Base-by-base conservation (phyloP, 1,140 invertebrate species). In the Battus philenor region DNA sequence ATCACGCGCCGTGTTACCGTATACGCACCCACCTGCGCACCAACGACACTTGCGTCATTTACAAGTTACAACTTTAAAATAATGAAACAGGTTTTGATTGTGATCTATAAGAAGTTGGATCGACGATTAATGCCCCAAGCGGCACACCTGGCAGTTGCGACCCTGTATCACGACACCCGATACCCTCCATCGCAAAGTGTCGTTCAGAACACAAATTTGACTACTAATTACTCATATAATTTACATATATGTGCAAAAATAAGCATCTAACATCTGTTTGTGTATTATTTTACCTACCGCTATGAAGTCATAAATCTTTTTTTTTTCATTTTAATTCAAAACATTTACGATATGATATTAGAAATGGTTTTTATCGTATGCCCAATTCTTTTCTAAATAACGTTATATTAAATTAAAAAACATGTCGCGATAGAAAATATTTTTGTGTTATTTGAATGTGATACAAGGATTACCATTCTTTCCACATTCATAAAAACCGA, bases 61-160 rank as follows among this genome's bases (percentile, higher is more conserved):
- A 80, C 76, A 77, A 80, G 70, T 83, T 78, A 79, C 77, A 79
- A 79, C 73, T 79, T 79, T 80, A 84, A 84, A 84, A 84, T 84
- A 84, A 79, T 75, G 75, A 79, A 84, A 81, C 80, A 59, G 76
- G 77, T 84, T 80, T 58, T 66, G 77, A 84, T 84, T 80, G 73
- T 82, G 68, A 84, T 84, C 80, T 78, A 81, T 76, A 77, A 69
- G 71, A 72, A 66, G 72, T 59, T 71, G 66, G 63, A 67, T 70
- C 68, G 58, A 73, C 68, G 75, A 77, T 79, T 79, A 74, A 79
- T 79, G 73, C 71, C 65, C 63, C 54, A 44, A 61, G 62, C 60
- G 57, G 47, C 63, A 64, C 80, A 83, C 77, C 79, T 81, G 77
- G 79, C 70, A 70, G 54, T 46, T 1, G 16, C 44, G 38, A 52